Conservation (phyloP, 2,797 vertebrate species). For the Pipistrellus kuhlii region DNA sequence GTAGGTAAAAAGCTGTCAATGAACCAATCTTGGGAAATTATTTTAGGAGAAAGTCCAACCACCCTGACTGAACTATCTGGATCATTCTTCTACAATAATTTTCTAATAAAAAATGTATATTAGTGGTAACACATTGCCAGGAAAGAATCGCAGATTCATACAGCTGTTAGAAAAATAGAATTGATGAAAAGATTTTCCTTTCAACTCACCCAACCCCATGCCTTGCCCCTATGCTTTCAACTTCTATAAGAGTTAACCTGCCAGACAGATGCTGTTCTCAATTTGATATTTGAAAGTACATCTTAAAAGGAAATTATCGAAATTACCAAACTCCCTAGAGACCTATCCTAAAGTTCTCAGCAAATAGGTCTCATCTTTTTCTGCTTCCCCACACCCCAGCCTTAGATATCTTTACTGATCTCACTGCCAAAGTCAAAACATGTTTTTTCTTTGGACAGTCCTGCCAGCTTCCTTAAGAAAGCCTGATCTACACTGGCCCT, state of each 20-base stretch:
- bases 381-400: background rate
- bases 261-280: background rate
- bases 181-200: background rate
- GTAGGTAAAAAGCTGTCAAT: background rate
- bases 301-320: background rate
- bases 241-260: background rate
- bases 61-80: background rate
- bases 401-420: background rate
- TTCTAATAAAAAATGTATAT: background rate
- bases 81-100: constrained; percentile 26
- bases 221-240: background rate
- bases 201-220: background rate
- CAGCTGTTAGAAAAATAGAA: background rate
- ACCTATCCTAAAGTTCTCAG: background rate
- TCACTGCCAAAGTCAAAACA: constrained; percentile 29
- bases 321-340: background rate
- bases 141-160: background rate
- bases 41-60: constrained; percentile 23
- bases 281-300: background rate
- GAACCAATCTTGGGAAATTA: constrained; percentile 14
- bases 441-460: background rate
- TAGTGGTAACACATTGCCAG: background rate
- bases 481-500: background rate
- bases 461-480: background rate
- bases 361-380: background rate